A percentile compares a stretch with the other conserved stretches of the same genome.
phyloP scores from a whole-genome alignment of 2,797 vertebrate genomes.

The Yasuhikotakia modesta region DNA sequence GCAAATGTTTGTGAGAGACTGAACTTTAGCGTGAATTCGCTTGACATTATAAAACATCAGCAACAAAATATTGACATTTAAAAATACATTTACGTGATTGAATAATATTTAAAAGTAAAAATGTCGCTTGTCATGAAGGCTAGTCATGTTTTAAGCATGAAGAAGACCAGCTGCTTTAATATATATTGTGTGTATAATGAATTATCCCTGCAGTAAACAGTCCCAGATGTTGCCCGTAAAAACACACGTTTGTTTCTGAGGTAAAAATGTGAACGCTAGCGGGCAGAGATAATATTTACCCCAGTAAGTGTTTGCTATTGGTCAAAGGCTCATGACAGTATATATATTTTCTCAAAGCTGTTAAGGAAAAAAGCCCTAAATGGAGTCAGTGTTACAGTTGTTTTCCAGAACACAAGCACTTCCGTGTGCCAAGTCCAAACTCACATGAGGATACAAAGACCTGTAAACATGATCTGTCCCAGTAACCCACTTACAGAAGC shows the following conservation, averaged over 20 bases:
- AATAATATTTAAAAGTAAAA: no score
- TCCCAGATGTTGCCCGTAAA: slow-evolving; percentile 7
- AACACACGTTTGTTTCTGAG: neutral
- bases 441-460: neutral
- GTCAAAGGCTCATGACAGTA: neutral
- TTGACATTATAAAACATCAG: no score
- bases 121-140: no score
- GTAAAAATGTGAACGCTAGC: neutral
- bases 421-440: neutral
- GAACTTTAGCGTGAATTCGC: neutral
- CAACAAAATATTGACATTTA: no score
- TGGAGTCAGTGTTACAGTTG: slow-evolving; percentile 5
- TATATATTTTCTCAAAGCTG: slow-evolving; percentile 18
- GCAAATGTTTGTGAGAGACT: neutral
- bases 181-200: slow-evolving; percentile 21
- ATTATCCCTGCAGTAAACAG: slow-evolving; percentile 14
- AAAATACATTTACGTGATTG: no score
- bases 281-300: slow-evolving; percentile 36
- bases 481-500: slow-evolving; percentile 27
- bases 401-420: neutral
- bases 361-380: slow-evolving; percentile 16
- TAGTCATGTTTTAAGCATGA: neutral
- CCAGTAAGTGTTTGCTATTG: neutral
- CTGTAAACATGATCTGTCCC: slow-evolving; percentile 14
- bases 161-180: neutral